Conservation (phyloP, 2,113 vertebrate genomes). For the Eidolon helvum region DNA sequence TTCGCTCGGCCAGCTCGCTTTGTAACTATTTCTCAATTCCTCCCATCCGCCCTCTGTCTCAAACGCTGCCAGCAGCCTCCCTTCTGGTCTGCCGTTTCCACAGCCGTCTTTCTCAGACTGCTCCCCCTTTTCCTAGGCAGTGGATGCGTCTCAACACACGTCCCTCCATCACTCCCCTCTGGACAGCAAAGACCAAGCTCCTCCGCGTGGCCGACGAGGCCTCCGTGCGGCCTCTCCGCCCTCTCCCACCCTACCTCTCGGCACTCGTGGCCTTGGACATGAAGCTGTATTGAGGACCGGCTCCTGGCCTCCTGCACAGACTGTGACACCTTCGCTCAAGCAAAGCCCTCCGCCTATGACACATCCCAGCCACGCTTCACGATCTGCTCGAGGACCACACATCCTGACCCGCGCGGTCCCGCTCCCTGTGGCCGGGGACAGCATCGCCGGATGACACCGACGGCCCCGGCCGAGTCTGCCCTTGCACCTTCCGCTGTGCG, state of each 20-base stretch:
- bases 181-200: rapidly evolving
- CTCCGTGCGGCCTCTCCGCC: rapidly evolving
- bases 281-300: rapidly evolving
- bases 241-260: rapidly evolving
- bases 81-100: rapidly evolving
- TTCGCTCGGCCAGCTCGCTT: rapidly evolving
- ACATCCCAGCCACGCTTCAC: not conserved
- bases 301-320: no score
- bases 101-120: rapidly evolving
- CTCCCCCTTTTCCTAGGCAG: not conserved
- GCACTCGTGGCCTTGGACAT: not conserved
- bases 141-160: rapidly evolving
- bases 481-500: not conserved
- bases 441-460: rapidly evolving
- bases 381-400: not conserved
- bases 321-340: not conserved
- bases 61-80: not conserved
- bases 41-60: rapidly evolving
- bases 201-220: rapidly evolving
- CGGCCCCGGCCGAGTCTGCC: rapidly evolving
- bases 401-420: not conserved
- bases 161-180: not conserved
- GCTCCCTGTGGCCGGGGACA: rapidly evolving
- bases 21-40: not conserved
- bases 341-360: not conserved